These are phyloP conservation scores for Cairina moschata DNA, from an alignment of 2,113 vertebrate species.

Conservation along the genomic window DNA sequence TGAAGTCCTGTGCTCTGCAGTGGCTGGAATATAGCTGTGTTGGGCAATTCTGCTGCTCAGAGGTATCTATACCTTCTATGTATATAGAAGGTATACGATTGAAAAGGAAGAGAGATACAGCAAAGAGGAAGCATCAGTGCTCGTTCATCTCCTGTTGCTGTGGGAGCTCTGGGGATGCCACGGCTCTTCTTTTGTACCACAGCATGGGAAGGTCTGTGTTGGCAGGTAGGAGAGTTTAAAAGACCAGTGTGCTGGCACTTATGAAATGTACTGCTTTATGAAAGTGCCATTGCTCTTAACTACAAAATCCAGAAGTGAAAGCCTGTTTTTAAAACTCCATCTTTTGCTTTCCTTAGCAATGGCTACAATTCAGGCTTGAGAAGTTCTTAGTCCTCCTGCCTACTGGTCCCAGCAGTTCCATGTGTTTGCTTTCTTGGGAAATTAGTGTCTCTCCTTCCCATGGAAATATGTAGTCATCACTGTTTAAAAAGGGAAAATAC, in stretches of 20 bases:
- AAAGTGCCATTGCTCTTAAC: not conserved
- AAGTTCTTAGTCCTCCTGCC: not conserved
- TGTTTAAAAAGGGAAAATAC: not conserved
- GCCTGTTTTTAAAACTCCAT: not conserved
- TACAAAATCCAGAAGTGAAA: not conserved
- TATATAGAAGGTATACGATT: not conserved
- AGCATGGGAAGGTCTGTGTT: not conserved
- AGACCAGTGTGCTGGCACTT: not conserved
- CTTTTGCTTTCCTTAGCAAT: not conserved
- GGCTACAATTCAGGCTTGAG: not conserved
- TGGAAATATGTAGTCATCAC: not conserved
- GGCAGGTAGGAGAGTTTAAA: not conserved
- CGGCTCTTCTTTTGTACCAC: not conserved
- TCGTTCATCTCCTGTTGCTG: not conserved
- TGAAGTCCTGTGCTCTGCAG: rapidly evolving
- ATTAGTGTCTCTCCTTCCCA: not conserved
- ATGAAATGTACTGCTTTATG: not conserved
- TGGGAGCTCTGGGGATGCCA: not conserved
- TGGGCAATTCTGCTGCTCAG: not conserved
- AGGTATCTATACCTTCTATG: not conserved
- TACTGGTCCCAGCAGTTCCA: not conserved
- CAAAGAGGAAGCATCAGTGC: rapidly evolving
- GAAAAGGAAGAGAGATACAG: not conserved
- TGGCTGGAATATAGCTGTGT: not conserved
- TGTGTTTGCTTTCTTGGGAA: not conserved